Conservation (phyloP, 1,140 invertebrate species). For the Drosophila busckii region DNA sequence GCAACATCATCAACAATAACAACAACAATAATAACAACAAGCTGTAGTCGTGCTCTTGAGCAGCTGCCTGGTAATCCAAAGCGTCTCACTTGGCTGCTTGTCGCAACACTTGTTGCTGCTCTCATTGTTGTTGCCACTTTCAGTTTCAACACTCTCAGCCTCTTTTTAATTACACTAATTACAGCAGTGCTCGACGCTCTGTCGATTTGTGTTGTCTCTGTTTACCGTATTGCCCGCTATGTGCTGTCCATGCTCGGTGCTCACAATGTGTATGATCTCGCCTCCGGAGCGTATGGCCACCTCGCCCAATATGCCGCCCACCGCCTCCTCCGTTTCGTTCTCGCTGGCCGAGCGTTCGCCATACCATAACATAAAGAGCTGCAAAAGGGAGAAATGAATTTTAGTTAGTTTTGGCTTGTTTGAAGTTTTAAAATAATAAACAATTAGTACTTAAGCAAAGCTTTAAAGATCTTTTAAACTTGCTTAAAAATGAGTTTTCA, state of each 20-base stretch:
- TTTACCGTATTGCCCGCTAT: constrained; percentile 75
- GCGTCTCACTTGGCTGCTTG: constrained; percentile 70
- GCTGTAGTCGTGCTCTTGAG: constrained; percentile 39
- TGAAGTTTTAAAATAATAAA: no score
- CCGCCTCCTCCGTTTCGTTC: constrained; percentile 71
- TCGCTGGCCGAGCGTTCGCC: constrained; percentile 59
- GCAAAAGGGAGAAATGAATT: constrained; percentile 26
- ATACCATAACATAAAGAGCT: constrained; percentile 72
- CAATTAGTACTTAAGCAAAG: no score
- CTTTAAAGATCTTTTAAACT: no score
- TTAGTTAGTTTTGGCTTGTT: not conserved
- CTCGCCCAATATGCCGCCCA: constrained; percentile 67
- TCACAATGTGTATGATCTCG: constrained; percentile 76
- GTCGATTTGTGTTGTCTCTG: constrained; percentile 13
- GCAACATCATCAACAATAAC: constrained; percentile 62
- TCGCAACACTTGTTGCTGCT: constrained; percentile 48
- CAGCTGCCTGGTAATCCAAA: constrained; percentile 64
- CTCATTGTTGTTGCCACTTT: constrained; percentile 42
- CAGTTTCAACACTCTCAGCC: constrained; percentile 53
- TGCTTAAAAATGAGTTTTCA: no score
- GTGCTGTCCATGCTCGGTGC: constrained; percentile 70
- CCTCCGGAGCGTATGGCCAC: constrained; percentile 74
- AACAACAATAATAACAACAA: constrained; percentile 32
- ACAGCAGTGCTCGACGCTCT: constrained; percentile 21
- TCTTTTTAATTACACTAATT: constrained; percentile 66